Evolutionary conservation across 2,113 vertebrate species (phyloP), one percentile per base, ranked within the genome.

Genomic region (Phylloscopus whistleri): DNA sequence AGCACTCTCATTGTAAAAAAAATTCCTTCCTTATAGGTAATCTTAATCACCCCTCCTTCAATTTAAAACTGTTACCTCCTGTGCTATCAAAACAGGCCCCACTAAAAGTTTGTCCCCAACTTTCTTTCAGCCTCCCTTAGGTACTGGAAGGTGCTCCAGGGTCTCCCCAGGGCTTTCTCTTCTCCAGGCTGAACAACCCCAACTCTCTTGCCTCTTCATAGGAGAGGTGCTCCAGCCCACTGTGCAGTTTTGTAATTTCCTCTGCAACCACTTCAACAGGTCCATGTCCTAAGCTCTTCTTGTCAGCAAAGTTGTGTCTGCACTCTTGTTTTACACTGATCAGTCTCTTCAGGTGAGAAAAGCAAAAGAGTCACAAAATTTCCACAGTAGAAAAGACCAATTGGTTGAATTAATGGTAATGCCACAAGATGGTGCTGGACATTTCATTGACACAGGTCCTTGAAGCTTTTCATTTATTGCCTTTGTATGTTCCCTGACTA

Each of bases 341-440:
- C 8, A 41, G 12, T 59, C 17, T 69, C 30, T 48, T 66, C 23
- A 31, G 31, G 11, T 5, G 24, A 67, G 35, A 84, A 69, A 56
- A 52, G 5, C 35, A 21, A 11, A 44, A 16, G 13, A 77, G 11
- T 39, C 53, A 9, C 0, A 1, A 58, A 72, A 55, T 77, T 55
- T 46, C 76, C 58, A 67, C 63, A 64, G 62, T 4, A 60, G 53
- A 91, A 95, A 91, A 90, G 60, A 79, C 13, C 44, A 72, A 21
- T 23, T 67, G 27, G 39, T 48, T 95, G 72, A 83, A 59, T 91
- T 74, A 91, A 84, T 48, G 24, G 21, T 52, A 83, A 56, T 87
- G 52, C 77, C 96, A 97, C 92, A 96, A 97, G 93, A 93, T 96
- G 92, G 92, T 94, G 79, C 79, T 53, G 93, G 73, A 84, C 59